Base-by-base conservation (phyloP, 1,140 invertebrate species). In the Drosophila kurseongensis region DNA sequence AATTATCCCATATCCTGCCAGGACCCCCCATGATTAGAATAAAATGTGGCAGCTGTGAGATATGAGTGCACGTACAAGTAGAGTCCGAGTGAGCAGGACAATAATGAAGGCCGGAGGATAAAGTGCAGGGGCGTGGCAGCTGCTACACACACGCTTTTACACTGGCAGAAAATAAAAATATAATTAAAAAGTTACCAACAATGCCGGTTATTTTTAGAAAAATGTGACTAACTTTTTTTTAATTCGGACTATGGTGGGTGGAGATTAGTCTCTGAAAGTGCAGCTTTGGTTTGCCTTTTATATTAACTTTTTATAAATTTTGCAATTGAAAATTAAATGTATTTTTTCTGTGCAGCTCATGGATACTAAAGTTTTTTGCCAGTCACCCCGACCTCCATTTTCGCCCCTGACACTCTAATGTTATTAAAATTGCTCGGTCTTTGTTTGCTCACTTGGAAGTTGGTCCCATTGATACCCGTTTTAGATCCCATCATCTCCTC, bases 31-130 rank as follows among this genome's bases (percentile, higher is more conserved):
- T 75, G 78, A 77, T 67, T 59, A 40, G 47, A 78, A 78, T 78
- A 76, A 82, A 78, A 78, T 67, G 77, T 78, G 81, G 67, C 77
- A 85, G 65, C 52, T 85, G 81, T 85, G 63, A 85, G 54, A 80
- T 80, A 85, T 73, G 81, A 84, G 81, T 61, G 52, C 80, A 85
- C 81, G 74, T 85, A 71, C 57, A 44, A 68, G 32, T n/a, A 13
- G 13, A 14, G 59, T 35, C 36, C 41, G 27, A 45, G 48, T 13
- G 18, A 44, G 32, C 60, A 66, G 59, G 51, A 69, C 73, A 77
- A 69, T 79, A 83, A 83, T 79, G 59, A 79, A 66, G 55, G 65
- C 35, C 57, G 14, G 61, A 62, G 52, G 38, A 54, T 47, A 52
- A 48, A 51, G 27, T 59, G 56, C 35, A 50, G 57, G 55, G 51